Evolutionary conservation across 2,797 vertebrate species (phyloP), one percentile per base, ranked within the genome.

Genomic region (Crotalus adamanteus): DNA sequence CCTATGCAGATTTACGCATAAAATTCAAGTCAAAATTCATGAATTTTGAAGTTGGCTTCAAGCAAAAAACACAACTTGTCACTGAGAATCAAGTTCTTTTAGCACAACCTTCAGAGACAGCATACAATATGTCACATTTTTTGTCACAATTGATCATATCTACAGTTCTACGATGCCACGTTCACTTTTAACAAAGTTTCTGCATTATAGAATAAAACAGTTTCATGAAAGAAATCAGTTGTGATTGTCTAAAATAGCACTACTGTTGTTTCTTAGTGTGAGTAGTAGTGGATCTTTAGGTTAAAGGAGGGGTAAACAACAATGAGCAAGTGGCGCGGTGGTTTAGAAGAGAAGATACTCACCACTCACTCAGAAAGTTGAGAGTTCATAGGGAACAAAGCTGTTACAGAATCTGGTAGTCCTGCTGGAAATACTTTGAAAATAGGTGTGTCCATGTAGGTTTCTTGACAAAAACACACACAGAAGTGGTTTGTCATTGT

Each of bases 1-100:
- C 31, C 16, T 14, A 37, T 73, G 69, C 16, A 73, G 69, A 37
- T 73, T 73, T 37, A 20, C 1, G 6, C 69, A 20, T 69, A 31
- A 16, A 69, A 95, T 94, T 89, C 93, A 92, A 97, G 94, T 91
- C 96, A 96, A 94, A 95, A 96, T 91, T 93, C 90, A 96, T 25
- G 87, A 96, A 97, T n/a, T 92, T 96, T 96, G 96, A 94, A 94
- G 93, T 96, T 95, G 96, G 89, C 90, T 42, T 8, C 4, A 69
- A 94, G 69, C 11, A 95, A 95, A 95, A 26, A 96, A 95, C 93
- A 96, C 97, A 95, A 94, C 78, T 93, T 94, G 95, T 93, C 78
- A 92, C 47, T 60, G 22, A 92, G 31, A 55, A 87, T 73, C 6
- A 93, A 92, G 90, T 51, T 3, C 59, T 56, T 95, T 65, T 18